Evolutionary conservation across 2,797 vertebrate species (phyloP).

Genomic region (Cyprinodon diabolis): DNA sequence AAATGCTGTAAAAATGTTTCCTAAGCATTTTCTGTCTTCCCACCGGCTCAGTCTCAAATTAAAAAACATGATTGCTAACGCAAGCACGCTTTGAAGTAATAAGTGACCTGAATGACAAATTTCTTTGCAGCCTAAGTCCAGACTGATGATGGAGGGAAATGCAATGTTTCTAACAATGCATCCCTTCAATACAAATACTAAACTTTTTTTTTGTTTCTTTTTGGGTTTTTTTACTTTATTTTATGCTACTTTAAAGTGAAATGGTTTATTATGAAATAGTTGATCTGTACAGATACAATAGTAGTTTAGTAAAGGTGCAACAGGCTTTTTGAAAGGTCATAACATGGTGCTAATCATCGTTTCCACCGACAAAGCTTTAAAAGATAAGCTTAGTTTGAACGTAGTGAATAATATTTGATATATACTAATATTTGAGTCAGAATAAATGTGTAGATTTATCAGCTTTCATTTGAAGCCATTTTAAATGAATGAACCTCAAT

Average conservation of each 20-base stretch:
- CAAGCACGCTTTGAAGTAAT: slow-evolving; percentile 53
- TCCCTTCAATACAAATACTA: slow-evolving; percentile 35
- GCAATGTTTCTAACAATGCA: slow-evolving; percentile 20
- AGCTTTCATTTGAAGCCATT: background rate
- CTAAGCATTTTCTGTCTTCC: slow-evolving; percentile 5
- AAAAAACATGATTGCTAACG: slow-evolving; percentile 18
- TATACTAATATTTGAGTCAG: background rate
- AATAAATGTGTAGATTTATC: background rate
- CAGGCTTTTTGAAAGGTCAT: background rate
- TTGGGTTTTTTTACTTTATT: background rate
- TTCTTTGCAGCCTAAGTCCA: slow-evolving; percentile 46
- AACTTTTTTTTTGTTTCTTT: background rate
- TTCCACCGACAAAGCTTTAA: too few relatives aligned
- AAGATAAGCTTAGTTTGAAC: background rate
- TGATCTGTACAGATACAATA: background rate
- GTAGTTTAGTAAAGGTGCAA: background rate
- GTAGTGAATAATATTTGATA: background rate
- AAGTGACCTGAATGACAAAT: slow-evolving; percentile 63
- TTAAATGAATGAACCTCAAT: background rate
- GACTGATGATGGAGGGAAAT: slow-evolving; percentile 35
- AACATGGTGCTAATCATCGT: background rate
- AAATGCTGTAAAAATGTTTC: slow-evolving; percentile 46
- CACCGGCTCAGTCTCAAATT: slow-evolving; percentile 10
- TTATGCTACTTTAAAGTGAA: background rate
- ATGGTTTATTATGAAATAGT: background rate